Conservation (phyloP, 2,888 invertebrate genomes). For the Lycaena phlaeas region DNA sequence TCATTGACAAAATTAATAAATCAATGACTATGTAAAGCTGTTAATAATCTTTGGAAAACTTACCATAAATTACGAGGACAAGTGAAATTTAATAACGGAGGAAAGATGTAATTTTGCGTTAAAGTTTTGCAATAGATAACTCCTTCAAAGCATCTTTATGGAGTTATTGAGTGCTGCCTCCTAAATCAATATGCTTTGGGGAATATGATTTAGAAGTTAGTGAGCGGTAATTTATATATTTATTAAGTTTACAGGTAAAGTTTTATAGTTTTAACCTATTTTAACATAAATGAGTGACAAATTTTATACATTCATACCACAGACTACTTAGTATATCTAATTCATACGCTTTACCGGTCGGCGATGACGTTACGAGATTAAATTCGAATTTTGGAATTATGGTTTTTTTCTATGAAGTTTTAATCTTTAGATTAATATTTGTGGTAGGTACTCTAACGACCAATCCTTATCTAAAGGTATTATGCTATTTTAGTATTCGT, state of each 20-base stretch:
- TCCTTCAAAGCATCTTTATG: conserved; percentile 40
- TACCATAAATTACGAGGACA: conserved; percentile 53
- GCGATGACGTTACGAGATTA: too few species aligned
- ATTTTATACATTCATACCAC: too few species aligned
- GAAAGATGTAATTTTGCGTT: conserved; percentile 58
- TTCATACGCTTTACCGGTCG: too few species aligned
- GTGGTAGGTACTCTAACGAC: too few species aligned
- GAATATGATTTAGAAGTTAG: not conserved
- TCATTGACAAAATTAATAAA: conserved; percentile 14
- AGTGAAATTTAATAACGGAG: conserved; percentile 64
- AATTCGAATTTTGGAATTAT: too few species aligned
- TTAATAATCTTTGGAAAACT: conserved; percentile 43
- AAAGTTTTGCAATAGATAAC: conserved; percentile 63
- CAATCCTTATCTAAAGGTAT: too few species aligned
- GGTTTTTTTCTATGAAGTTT: too few species aligned
- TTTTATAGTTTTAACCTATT: not conserved
- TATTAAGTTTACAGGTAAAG: not conserved
- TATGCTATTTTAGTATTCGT: too few species aligned
- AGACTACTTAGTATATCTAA: too few species aligned
- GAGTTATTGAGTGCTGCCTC: conserved; percentile 46
- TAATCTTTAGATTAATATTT: too few species aligned
- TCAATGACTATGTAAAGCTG: conserved; percentile 18
- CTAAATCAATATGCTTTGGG: conserved; percentile 43
- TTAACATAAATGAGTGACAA: too few species aligned
- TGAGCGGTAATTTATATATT: not conserved